Evolutionary conservation across 2,113 vertebrate genomes (phyloP), one percentile per base, ranked within the genome.

Genomic region (Erpornis zantholeuca): DNA sequence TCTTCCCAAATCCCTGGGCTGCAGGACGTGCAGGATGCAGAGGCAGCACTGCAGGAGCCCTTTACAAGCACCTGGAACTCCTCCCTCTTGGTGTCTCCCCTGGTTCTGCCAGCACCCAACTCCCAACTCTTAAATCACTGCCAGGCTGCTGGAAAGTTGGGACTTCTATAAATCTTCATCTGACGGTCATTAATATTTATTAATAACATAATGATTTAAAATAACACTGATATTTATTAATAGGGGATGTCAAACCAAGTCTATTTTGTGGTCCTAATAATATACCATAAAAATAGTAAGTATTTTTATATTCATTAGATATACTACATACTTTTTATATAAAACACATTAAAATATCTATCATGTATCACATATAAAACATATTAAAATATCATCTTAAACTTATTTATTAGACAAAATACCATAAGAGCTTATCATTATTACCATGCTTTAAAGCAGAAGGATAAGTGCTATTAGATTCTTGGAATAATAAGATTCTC

Each of bases 1-100:
- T 86, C 25, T 86, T 86, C 80, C 89, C 72, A 88, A 91, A 84
- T 59, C 42, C 80, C 44, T 54, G n/a, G 47, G 61, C 44, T 90
- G 60, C 18, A 38, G 64, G 15, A 45, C 8, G 15, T 13, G 53
- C 54, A 47, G 35, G 75, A 29, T 16, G 29, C 40, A 69, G 38
- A 56, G 44, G 12, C 28, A 65, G 54, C 13, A 12, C 52, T n/a
- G 63, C 80, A 75, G 56, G 18, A 82, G 19, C 33, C n/a, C 9
- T 66, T 66, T 44, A 44, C 27, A 38, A 17, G 14, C 25, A 12
- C 0, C 0, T 40, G 42, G 19, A 44, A n/a, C 52, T 27, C 2
- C n/a, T 56, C 21, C 53, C 35, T 36, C 9, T 7, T 53, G 33
- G 21, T 13, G 24, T 8, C 44, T 45, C 56, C 38, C 8, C 44